Base-by-base conservation (phyloP, 2,113 vertebrate genomes). In the Rhabdornis inornatus region DNA sequence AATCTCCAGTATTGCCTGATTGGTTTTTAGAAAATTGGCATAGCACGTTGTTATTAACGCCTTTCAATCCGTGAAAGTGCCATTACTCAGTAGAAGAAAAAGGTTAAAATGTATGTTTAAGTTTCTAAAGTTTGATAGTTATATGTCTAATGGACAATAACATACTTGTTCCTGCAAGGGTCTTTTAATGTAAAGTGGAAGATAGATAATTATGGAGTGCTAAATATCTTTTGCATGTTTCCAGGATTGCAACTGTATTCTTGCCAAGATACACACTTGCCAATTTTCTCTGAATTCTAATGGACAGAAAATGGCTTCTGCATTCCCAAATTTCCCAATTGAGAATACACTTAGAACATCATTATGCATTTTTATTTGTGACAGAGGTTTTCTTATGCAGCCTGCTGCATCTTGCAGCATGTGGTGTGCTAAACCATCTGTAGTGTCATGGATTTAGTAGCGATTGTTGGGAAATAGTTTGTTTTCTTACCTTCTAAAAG, bases 401-500 rank as follows among this genome's bases (percentile, higher is more conserved):
- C 13, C 47, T 55, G 2, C 19, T 72, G 1, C 55, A 27, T 74
- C 78, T 94, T 89, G 23, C 17, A 45, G 15, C 16, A 9, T 56
- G 31, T 5, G 1, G 10, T 83, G 8, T 85, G 28, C 33, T 85
- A 42, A 88, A 50, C 27, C 0, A 0, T 44, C 14, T 39, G 1
- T 68, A 47, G 13, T 44, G 31, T 70, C 31, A 21, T 55, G 33
- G 35, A 59, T 78, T 79, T 79, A 24, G 6, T 68, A 63, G 39
- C 3, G 2, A 47, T 35, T 8, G 1, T 39, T 39, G 21, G 78
- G 24, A 66, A 89, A 52, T 69, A 60, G 0, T 52, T 76, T 66
- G 9, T 28, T 81, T 72, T 74, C 15, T 50, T 77, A 10, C 24
- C 72, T 69, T 57, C 4, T 14, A 4, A 27, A 68, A 52, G 13